phyloP scores from a whole-genome alignment of 1,140 invertebrate genomes.

The Plodia interpunctella region DNA sequence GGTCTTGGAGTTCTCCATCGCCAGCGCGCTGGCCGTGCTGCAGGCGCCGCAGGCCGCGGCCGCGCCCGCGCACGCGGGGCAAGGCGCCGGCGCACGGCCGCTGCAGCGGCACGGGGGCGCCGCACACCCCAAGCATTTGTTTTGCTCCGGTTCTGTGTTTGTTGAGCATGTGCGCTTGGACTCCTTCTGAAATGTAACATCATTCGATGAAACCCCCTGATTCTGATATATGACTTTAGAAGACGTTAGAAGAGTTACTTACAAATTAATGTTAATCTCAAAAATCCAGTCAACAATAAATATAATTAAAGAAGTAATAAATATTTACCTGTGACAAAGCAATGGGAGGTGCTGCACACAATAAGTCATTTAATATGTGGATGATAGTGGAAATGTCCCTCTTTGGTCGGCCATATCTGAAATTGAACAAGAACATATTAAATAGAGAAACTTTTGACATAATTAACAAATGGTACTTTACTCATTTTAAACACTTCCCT shows the following conservation, averaged over 20 bases:
- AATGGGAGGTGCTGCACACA: conserved; percentile 89
- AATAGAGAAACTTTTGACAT: neutral
- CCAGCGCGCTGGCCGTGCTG: conserved; percentile 70
- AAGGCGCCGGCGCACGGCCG: conserved; percentile 38
- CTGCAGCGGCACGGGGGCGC: conserved; percentile 64
- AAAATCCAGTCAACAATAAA: neutral
- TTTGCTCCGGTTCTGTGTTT: conserved; percentile 31
- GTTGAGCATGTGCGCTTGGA: conserved; percentile 44
- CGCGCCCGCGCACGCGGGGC: conserved; percentile 26
- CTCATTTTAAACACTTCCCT: no score
- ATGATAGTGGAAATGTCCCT: conserved; percentile 96
- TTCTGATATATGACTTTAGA: neutral
- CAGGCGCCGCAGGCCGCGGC: conserved; percentile 45
- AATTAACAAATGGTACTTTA: no score
- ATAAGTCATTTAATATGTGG: conserved; percentile 95
- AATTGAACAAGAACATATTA: conserved; percentile 18
- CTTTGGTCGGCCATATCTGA: conserved; percentile 88
- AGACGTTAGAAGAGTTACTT: no score
- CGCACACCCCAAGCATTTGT: conserved; percentile 47
- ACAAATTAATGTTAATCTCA: no score
- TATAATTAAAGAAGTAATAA: neutral
- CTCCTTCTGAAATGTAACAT: conserved; percentile 50
- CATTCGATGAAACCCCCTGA: neutral
- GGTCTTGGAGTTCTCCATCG: conserved; percentile 86
- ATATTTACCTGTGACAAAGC: conserved; percentile 47